Evolutionary conservation across 2,888 invertebrate genomes (phyloP), one percentile per base, ranked within the genome.

Genomic region (Drosophila bunnanda): DNA sequence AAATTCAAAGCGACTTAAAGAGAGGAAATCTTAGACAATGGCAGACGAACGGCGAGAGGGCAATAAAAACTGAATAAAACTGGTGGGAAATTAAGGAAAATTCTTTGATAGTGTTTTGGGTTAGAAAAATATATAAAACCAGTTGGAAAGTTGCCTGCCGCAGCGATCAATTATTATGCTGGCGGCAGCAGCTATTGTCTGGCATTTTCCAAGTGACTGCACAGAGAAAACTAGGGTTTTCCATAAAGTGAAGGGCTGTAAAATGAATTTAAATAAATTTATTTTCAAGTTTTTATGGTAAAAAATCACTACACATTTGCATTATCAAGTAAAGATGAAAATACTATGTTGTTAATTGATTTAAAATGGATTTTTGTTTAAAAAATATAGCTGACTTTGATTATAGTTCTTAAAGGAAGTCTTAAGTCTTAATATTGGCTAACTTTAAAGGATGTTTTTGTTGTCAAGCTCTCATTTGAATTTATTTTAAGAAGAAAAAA

Each of bases 21-120:
- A 32, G 78, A 71, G 78, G 78, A 83, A 84, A 77, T 75, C 73
- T 52, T 58, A 77, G 44, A 80, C 79, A 85, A 82, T 78, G 62
- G 68, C 22, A 59, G 55, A 59, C 64, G 61, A 58, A 60, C 20
- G 50, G 32, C 50, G 32, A 50, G 66, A 46, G 58, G 48, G 77
- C 82, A 58, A 82, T 82, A 79, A 80, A 82, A 85, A 75, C 61
- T 73, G 67, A 46, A 60, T 62, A 66, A 46, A 80, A 71, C 62
- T 60, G 64, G 41, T 55, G 54, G 67, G 67, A 57, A 61, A 39
- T 55, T 57, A 57, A 34, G 56, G 56, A 66, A 69, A 70, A 39
- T 50, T 54, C 68, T 2, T n/a, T 36, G 38, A 43, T 41, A 41
- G 44, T 22, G 46, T 44, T 34, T 48, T 44, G 55, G 36, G 30